Evolutionary conservation across 2,113 vertebrate species (phyloP).

Genomic region (Pteruthius melanotis): DNA sequence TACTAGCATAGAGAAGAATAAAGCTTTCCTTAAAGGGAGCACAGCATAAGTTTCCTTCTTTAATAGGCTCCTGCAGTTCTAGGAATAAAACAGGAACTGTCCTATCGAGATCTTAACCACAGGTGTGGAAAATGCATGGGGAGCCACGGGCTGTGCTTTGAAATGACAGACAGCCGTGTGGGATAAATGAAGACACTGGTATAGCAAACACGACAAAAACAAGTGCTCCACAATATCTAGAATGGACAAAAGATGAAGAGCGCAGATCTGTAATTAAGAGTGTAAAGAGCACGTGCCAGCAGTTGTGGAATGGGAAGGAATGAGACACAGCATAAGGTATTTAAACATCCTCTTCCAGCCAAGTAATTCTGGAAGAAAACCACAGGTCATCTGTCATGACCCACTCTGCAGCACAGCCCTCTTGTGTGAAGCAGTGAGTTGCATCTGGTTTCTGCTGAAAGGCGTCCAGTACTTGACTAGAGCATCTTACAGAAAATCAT

Average conservation of each 20-base stretch:
- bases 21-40: neutral
- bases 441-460: slow-evolving; percentile 22
- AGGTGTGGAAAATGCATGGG: neutral
- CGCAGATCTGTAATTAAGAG: neutral
- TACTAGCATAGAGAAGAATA: neutral
- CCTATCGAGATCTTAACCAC: neutral
- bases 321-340: slow-evolving; percentile 4
- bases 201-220: neutral
- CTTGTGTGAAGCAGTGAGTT: neutral
- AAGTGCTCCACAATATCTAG: neutral
- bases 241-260: neutral
- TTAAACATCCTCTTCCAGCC: slow-evolving; percentile 8
- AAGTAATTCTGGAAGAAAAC: slow-evolving; percentile 30
- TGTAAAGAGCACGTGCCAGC: neutral
- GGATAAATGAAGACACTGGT: neutral
- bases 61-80: neutral
- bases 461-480: neutral
- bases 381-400: neutral
- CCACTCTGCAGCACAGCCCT: neutral
- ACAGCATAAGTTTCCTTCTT: neutral
- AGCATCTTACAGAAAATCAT: slow-evolving; percentile 40
- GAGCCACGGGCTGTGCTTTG: neutral
- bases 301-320: neutral
- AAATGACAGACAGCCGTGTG: neutral
- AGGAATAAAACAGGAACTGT: slow-evolving; percentile 7